These are phyloP conservation scores for Bombus breviceps DNA, from an alignment of 1,140 invertebrate species.

Conservation along the genomic window DNA sequence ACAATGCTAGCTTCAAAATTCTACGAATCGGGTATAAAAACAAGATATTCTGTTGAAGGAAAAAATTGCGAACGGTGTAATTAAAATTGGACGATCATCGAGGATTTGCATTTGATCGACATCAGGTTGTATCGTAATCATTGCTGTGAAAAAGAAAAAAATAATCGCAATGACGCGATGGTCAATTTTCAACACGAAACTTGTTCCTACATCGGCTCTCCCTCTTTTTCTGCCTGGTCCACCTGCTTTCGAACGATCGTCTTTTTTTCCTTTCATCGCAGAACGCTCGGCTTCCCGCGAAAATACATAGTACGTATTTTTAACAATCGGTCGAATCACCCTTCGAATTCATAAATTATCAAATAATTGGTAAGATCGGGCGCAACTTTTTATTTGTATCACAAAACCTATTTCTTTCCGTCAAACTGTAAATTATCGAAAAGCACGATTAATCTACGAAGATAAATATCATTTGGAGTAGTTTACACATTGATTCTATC, in stretches of 20 bases:
- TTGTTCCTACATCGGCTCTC: conserved; percentile 56
- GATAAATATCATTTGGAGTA: no score
- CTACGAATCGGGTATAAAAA: not conserved
- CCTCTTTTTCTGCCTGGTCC: conserved; percentile 52
- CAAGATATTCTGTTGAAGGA: no score
- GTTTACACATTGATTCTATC: not conserved
- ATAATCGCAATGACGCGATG: conserved; percentile 46
- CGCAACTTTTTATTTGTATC: not conserved
- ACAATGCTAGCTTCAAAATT: not conserved
- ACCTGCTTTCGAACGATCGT: conserved; percentile 62
- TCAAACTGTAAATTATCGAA: not conserved
- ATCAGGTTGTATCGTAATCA: not conserved
- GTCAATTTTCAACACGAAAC: conserved; percentile 59
- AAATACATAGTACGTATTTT: conserved; percentile 45
- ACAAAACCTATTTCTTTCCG: not conserved
- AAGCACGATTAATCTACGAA: not conserved
- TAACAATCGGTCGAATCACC: conserved; percentile 28
- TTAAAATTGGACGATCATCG: not conserved
- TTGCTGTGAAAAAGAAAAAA: conserved; percentile 18
- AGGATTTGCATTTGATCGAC: no score
- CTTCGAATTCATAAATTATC: not conserved
- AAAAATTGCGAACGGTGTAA: not conserved
- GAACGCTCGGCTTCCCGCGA: conserved; percentile 53
- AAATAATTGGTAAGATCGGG: not conserved
- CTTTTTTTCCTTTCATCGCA: conserved; percentile 49